These are phyloP conservation scores for Uropsilus gracilis DNA, from an alignment of 2,113 vertebrate species.

Conservation along the genomic window DNA sequence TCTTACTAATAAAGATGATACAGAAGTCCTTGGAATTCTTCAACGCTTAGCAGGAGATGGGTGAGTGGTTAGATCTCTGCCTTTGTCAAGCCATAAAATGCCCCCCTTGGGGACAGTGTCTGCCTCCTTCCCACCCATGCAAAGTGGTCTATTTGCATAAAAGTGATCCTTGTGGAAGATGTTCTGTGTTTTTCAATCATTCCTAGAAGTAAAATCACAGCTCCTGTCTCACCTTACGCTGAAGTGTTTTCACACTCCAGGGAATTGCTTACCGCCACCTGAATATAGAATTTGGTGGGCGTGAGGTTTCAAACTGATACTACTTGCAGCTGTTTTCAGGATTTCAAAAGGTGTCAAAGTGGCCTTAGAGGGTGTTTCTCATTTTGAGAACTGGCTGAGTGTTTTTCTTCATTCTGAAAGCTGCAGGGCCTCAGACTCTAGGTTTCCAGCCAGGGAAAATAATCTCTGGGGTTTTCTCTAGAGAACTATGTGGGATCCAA, in stretches of 20 bases:
- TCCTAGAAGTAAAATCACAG: constrained; percentile 75
- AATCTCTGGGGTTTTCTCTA: not conserved
- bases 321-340: constrained; percentile 44
- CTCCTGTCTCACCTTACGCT: constrained; percentile 60
- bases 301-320: constrained; percentile 50
- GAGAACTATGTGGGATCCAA: not conserved
- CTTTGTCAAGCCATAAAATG: not conserved
- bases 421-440: not conserved
- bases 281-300: constrained; percentile 54
- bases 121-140: not conserved
- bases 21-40: constrained; percentile 1
- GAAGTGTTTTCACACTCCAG: constrained; percentile 71
- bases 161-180: constrained; percentile 49
- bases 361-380: constrained; percentile 59
- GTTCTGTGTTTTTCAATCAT: constrained; percentile 62
- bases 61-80: not conserved
- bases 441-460: not conserved
- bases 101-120: not conserved
- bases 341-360: constrained; percentile 61
- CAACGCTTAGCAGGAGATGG: not conserved
- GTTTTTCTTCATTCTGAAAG: not conserved
- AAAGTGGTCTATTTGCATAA: constrained; percentile 60
- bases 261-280: constrained; percentile 58
- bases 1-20: not conserved
- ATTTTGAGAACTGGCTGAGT: not conserved